Base-by-base conservation (phyloP, 2,797 vertebrate species). In the Poeciliopsis turneri region DNA sequence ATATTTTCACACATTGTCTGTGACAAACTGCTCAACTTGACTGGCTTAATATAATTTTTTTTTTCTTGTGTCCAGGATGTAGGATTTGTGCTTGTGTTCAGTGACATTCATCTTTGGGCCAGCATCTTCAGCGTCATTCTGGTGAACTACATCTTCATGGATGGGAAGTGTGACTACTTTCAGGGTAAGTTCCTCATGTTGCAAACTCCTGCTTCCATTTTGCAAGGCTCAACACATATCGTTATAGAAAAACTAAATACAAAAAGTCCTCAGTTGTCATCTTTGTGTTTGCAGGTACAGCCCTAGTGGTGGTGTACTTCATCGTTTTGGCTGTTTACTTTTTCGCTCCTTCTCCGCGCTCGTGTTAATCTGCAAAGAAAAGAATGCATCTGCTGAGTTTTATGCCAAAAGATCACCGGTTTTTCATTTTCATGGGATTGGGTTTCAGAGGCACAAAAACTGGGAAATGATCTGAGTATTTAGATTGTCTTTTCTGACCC, bases 121-220 rank as follows among this genome's bases (percentile, higher is more conserved):
- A 97, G 97, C 88, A 96, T 96, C 85, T 96, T 97, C 87, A 97
- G 97, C 1, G 96, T 96, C 82, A 96, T 97, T 64, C 90, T 97
- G 78, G 96, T 96, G 82, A 97, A 97, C 87, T 97, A 97, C 85
- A 96, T 97, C 91, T 97, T 97, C 90, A 97, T 98, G 97, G 97
- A 97, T 77, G 97, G 97, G 74, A 98, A 97, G 87, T 97, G 96
- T 49, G 97, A 98, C 87, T 98, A 97, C 77, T 97, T 98, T 86
- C 96, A 97, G 93, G 97, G 97, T 97, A 86, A 76, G 89, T 78
- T 51, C 36, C 49, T 20, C 10, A n/a, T 2, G 71, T 72, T 72
- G 4, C 18, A 51, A 33, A 30, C 9, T 51, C 1, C 51, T 28
- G 4, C 5, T 74, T 16, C 8, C 41, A 43, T 8, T 45, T 28